These are phyloP conservation scores for Pitangus sulphuratus DNA, from an alignment of 2,797 vertebrate species.

Conservation along the genomic window DNA sequence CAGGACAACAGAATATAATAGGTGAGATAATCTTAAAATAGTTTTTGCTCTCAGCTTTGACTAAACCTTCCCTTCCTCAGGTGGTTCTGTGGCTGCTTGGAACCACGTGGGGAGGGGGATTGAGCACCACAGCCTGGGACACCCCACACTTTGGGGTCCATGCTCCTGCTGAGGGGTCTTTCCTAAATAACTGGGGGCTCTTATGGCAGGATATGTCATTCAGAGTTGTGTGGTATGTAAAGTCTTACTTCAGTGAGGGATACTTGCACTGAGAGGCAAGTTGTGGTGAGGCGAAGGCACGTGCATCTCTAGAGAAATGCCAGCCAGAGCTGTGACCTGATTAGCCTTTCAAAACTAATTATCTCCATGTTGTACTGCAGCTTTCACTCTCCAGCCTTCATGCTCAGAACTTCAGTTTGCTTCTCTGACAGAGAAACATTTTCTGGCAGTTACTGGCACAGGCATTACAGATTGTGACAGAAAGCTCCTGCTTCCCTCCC, in stretches of 20 bases:
- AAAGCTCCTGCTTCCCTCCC: conserved; percentile 16
- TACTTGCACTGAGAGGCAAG: background rate
- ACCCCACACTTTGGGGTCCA: fast-evolving
- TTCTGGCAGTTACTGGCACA: background rate
- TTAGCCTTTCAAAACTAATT: conserved; percentile 44
- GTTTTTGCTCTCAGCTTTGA: background rate
- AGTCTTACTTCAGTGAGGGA: background rate
- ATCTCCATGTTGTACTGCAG: background rate
- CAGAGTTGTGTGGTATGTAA: background rate
- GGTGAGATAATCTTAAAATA: background rate
- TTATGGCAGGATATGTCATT: background rate
- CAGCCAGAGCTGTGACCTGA: background rate
- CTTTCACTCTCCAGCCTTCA: background rate
- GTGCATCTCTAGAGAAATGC: background rate
- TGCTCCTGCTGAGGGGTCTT: background rate
- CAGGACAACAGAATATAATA: background rate
- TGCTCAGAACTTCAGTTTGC: background rate
- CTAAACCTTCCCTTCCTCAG: background rate
- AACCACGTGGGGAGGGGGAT: background rate
- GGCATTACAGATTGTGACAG: conserved; percentile 16
- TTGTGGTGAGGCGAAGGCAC: background rate
- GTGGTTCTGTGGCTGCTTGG: background rate
- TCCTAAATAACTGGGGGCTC: background rate
- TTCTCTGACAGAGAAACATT: conserved; percentile 37
- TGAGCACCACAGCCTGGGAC: background rate